phyloP scores from a whole-genome alignment of 2,888 invertebrate species.

The Acleris sparsana region DNA sequence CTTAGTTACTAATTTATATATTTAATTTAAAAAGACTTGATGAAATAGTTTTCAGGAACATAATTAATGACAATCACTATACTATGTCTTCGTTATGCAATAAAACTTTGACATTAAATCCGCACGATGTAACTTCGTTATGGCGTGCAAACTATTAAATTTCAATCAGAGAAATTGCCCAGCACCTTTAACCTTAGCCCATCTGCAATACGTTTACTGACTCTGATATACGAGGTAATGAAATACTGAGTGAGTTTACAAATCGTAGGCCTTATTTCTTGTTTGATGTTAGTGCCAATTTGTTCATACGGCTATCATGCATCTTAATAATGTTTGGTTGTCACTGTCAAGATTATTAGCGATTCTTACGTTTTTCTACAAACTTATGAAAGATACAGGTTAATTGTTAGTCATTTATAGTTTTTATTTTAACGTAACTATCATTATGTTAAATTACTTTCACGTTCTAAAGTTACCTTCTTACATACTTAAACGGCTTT shows the following conservation, averaged over 20 bases:
- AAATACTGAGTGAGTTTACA: conserved; percentile 52
- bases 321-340: not conserved
- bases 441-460: no score
- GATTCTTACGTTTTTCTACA: no score
- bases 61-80: no score
- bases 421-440: no score
- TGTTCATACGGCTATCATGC: not conserved
- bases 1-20: no score
- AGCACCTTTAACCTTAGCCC: conserved; percentile 44
- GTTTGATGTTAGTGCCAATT: conserved; percentile 1
- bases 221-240: conserved; percentile 69
- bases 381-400: no score
- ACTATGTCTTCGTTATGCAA: not conserved
- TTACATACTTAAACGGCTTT: no score
- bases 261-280: conserved; percentile 46
- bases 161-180: conserved; percentile 67
- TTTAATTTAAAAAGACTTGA: no score
- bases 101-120: conserved; percentile 37
- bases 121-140: conserved; percentile 52
- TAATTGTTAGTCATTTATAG: no score
- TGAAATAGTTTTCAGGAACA: no score
- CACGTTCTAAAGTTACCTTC: no score
- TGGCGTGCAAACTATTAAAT: conserved; percentile 64
- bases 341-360: no score
- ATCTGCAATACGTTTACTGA: conserved; percentile 30